phyloP scores from a whole-genome alignment of 1,140 invertebrate species.

The Drosophila saltans region DNA sequence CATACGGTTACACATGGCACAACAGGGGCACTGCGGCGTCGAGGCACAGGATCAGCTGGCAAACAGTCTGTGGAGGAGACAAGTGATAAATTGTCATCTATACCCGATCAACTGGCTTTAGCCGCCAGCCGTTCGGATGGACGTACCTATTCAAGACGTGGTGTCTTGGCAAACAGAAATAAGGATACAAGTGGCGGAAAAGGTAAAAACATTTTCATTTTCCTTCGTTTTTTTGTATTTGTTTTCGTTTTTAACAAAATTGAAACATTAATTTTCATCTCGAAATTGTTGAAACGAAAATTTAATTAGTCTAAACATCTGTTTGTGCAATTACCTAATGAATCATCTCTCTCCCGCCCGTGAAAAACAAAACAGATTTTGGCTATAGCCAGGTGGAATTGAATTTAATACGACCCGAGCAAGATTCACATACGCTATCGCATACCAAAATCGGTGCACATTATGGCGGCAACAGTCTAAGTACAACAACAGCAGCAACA shows the following conservation, averaged over 20 bases:
- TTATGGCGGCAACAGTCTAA: constrained; percentile 39
- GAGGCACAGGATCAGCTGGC: constrained; percentile 31
- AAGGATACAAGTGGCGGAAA: constrained; percentile 42
- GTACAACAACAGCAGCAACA: constrained; percentile 44
- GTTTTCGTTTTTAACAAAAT: too few relatives aligned
- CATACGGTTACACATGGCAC: constrained; percentile 44
- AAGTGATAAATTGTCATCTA: constrained; percentile 43
- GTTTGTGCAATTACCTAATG: background rate
- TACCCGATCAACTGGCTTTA: constrained; percentile 65
- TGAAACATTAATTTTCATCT: too few relatives aligned
- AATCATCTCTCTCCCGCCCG: background rate
- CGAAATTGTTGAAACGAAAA: too few relatives aligned
- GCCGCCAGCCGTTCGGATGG: constrained; percentile 60
- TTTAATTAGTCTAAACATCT: background rate
- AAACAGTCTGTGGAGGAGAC: constrained; percentile 45
- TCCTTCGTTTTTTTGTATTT: too few relatives aligned
- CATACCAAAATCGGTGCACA: constrained; percentile 47
- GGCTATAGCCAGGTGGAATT: constrained; percentile 68
- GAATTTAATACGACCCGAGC: constrained; percentile 71
- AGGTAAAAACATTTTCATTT: constrained; percentile 20
- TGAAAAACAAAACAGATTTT: constrained; percentile 45
- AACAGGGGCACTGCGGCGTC: constrained; percentile 35
- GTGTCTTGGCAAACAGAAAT: constrained; percentile 12
- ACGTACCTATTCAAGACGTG: constrained; percentile 50
- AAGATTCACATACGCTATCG: constrained; percentile 46